Conservation (phyloP, 1,140 invertebrate species). For the Antheraea mylitta region DNA sequence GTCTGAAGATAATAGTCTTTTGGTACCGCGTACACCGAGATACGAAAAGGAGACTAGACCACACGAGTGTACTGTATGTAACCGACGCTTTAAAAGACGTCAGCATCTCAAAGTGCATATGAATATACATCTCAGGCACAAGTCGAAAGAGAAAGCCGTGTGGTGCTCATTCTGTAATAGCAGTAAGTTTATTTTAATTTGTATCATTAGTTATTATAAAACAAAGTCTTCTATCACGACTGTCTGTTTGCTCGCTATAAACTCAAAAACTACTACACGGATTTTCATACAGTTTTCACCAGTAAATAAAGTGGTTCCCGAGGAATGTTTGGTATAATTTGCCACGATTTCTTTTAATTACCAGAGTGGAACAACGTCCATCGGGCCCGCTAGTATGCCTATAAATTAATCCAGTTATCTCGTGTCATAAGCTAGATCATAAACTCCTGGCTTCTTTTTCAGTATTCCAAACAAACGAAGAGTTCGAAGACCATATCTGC, state of each 20-base stretch:
- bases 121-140: slow-evolving; percentile 57
- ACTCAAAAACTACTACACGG: no score
- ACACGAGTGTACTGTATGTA: slow-evolving; percentile 55
- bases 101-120: slow-evolving; percentile 65
- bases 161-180: slow-evolving; percentile 59
- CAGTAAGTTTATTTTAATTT: slow-evolving; percentile 30
- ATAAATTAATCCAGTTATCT: no score
- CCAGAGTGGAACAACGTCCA: no score
- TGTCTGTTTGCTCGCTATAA: no score
- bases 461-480: slow-evolving; percentile 45
- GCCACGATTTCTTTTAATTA: no score
- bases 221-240: no score
- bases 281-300: no score
- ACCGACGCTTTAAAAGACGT: slow-evolving; percentile 58
- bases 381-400: no score
- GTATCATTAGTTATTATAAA: not conserved
- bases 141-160: slow-evolving; percentile 37
- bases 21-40: slow-evolving; percentile 29
- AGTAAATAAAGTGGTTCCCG: no score
- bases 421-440: no score
- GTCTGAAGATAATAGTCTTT: slow-evolving; percentile 17
- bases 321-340: no score
- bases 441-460: slow-evolving; percentile 3
- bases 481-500: slow-evolving; percentile 48
- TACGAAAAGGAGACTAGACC: slow-evolving; percentile 31